phyloP scores from a whole-genome alignment of 2,888 invertebrate genomes.

The Yponomeuta evonymella region DNA sequence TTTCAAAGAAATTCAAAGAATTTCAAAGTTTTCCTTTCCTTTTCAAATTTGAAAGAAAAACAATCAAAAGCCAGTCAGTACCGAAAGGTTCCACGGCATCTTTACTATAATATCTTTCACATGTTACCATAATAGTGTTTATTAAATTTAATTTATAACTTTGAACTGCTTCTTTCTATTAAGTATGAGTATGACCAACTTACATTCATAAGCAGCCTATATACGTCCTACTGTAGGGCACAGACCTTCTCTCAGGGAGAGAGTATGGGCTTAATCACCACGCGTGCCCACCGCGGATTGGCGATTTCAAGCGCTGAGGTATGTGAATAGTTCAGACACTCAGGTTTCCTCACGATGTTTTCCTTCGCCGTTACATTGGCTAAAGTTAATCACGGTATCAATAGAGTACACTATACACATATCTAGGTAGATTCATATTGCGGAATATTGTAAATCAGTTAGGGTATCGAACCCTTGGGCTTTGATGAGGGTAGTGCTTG shows the following conservation, averaged over 20 bases:
- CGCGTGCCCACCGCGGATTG: no score
- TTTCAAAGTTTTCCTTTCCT: slow-evolving; percentile 3
- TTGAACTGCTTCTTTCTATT: background rate
- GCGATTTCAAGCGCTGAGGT: no score
- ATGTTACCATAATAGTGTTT: background rate
- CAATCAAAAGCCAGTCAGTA: background rate
- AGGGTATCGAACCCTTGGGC: slow-evolving; percentile 3
- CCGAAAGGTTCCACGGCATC: background rate
- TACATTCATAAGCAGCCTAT: background rate
- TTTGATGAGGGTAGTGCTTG: slow-evolving; percentile 12
- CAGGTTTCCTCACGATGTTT: no score
- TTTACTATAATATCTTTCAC: no score
- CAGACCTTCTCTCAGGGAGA: no score
- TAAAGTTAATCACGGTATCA: background rate
- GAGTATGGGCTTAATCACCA: no score
- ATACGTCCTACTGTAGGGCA: no score
- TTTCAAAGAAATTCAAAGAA: no score
- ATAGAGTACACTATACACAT: background rate
- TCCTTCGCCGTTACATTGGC: background rate
- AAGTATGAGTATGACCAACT: background rate
- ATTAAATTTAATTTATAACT: background rate
- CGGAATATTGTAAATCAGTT: background rate
- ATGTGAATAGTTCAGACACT: no score
- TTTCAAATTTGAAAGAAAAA: background rate
- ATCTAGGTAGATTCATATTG: background rate